Conservation (phyloP, 2,888 invertebrate species). For the Sabatieria punctata region DNA sequence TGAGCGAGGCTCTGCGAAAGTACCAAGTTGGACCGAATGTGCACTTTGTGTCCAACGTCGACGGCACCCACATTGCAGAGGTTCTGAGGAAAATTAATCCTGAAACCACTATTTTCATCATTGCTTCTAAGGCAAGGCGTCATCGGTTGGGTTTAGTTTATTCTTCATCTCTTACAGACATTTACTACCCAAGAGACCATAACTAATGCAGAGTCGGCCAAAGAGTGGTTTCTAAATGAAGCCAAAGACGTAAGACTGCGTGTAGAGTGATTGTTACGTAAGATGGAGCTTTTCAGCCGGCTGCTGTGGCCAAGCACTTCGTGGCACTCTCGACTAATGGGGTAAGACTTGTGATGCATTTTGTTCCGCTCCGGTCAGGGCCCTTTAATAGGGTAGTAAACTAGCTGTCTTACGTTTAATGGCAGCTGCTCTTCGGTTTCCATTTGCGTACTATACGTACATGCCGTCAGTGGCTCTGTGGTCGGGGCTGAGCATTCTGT, state of each 20-base stretch:
- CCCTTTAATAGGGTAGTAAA: too few relatives aligned
- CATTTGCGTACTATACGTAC: too few relatives aligned
- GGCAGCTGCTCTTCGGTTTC: too few relatives aligned
- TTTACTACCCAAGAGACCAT: slow-evolving; percentile 97
- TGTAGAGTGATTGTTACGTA: neutral
- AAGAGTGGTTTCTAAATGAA: slow-evolving; percentile 70
- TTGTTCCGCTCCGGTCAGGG: too few relatives aligned
- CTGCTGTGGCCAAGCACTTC: slow-evolving; percentile 81
- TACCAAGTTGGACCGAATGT: slow-evolving; percentile 65
- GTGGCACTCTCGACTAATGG: slow-evolving; percentile 92
- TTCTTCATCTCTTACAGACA: slow-evolving; percentile 44
- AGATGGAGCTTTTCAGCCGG: slow-evolving; percentile 24
- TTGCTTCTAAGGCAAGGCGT: slow-evolving; percentile 68
- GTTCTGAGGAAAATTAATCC: slow-evolving; percentile 70
- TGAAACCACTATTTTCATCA: slow-evolving; percentile 87
- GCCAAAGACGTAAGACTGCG: slow-evolving; percentile 54
- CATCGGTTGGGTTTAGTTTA: neutral
- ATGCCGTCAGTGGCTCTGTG: too few relatives aligned
- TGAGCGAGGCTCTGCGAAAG: slow-evolving; percentile 86
- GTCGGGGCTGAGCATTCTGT: too few relatives aligned
- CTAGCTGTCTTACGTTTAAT: too few relatives aligned
- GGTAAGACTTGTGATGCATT: slow-evolving; percentile 22
- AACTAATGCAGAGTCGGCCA: slow-evolving; percentile 95
- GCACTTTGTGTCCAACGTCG: slow-evolving; percentile 97
- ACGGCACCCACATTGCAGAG: slow-evolving; percentile 92